Base-by-base conservation (phyloP, 2,888 invertebrate species). In the Lysandra coridon region DNA sequence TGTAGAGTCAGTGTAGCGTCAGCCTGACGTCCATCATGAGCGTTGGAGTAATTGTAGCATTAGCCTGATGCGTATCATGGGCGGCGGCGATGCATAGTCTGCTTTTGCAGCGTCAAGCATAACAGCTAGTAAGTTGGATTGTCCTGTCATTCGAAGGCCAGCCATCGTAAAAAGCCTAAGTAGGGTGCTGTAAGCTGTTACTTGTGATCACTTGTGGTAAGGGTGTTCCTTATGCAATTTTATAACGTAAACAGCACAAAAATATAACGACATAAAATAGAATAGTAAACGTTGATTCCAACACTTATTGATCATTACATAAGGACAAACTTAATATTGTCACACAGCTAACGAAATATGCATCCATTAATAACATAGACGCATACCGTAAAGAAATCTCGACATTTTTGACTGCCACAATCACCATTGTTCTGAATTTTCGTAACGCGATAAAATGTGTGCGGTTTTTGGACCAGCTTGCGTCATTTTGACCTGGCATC, bases 341-440 rank as follows among this genome's bases (percentile, higher is more conserved):
- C 57, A 57, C 4, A 57, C 57, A 57, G 57, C 17, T 57, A 57
- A 57, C 57, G 4, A 57, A 57, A 57, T 17, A 40, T 73, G 14
- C 73, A 37, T 73, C 6, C 73, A 73, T 40, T 40, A 73, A 37
- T 37, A 40, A n/a, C 73, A 73, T 40, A 17, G 30, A 33, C 76
- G 14, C 23, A 57, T 49, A 74, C 37, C 5, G 37, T 33, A 40
- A 74, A 74, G 73, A 74, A 40, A 74, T 74, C 44, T 74, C 44
- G 74, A 44, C 74, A 74, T 74, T 57, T 33, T 30, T 53, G 76
- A 37, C 69, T 57, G 14, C 7, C 17, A 33, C 76, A 76, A 57
- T 76, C 53, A 14, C 76, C 17, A 76, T 76, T 76, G 76, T 76
- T 76, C 76, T 33, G 33, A 33, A 57, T 57, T 76, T 76, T 76